Evolutionary conservation across 2,797 vertebrate genomes (phyloP).

Genomic region (Gobionotothen gibberifrons): DNA sequence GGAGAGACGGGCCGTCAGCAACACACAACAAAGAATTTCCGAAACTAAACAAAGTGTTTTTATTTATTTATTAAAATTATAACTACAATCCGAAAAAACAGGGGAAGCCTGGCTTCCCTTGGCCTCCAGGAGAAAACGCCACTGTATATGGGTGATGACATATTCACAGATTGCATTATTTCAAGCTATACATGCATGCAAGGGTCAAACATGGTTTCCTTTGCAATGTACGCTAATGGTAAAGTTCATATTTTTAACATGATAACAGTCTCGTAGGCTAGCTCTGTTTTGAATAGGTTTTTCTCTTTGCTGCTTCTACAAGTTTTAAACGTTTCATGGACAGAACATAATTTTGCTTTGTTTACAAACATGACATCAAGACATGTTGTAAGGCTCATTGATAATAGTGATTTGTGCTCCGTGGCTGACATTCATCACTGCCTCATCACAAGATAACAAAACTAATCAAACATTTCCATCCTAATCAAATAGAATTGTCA

Average conservation of each 20-base stretch:
- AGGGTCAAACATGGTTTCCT: background rate
- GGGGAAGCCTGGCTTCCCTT: too few relatives aligned
- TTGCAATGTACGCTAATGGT: slow-evolving; percentile 6
- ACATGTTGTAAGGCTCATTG: slow-evolving; percentile 41
- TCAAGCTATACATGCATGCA: background rate
- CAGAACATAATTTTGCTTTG: too few relatives aligned
- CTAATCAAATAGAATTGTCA: background rate
- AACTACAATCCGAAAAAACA: too few relatives aligned
- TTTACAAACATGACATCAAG: slow-evolving; percentile 20
- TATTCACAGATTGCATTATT: background rate
- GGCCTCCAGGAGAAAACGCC: too few relatives aligned
- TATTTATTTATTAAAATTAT: too few relatives aligned
- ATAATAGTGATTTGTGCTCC: slow-evolving; percentile 36
- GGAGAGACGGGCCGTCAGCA: too few relatives aligned
- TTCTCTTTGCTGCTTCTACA: background rate
- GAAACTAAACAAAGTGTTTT: too few relatives aligned
- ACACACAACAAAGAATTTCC: too few relatives aligned
- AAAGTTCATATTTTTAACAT: slow-evolving; percentile 7
- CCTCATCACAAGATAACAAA: slow-evolving; percentile 23
- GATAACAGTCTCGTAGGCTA: background rate
- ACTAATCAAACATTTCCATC: background rate
- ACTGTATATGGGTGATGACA: too few relatives aligned
- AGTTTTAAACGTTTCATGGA: background rate
- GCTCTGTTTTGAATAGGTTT: background rate
- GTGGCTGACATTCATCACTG: background rate